Percentiles rank a stretch among this genome's conserved stretches.
Conservation (phyloP, 2,888 invertebrate species). For the Tribolium freemani region DNA sequence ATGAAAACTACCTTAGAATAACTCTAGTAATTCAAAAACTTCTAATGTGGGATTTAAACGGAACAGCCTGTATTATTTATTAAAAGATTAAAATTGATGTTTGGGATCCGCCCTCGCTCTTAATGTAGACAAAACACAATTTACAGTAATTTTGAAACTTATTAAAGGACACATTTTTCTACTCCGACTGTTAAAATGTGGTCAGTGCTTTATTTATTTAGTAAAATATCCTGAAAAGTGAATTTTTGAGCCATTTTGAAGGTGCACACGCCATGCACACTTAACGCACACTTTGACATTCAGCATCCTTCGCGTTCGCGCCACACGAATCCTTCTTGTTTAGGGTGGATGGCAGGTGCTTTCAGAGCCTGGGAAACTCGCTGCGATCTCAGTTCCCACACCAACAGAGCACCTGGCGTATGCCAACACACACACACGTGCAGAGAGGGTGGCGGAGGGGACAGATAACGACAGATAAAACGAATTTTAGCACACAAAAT, state of each 20-base stretch:
- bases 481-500: background rate
- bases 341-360: constrained; percentile 54
- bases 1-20: too few relatives aligned
- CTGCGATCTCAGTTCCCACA: constrained; percentile 62
- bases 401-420: constrained; percentile 61
- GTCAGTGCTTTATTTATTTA: too few relatives aligned
- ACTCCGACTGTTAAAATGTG: too few relatives aligned
- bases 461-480: constrained; percentile 2
- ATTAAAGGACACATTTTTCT: too few relatives aligned
- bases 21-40: too few relatives aligned
- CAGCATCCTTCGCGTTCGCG: constrained; percentile 39
- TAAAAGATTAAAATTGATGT: too few relatives aligned
- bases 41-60: too few relatives aligned
- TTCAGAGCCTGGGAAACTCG: constrained; percentile 62
- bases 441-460: constrained; percentile 47
- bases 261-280: background rate
- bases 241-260: background rate
- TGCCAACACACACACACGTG: constrained; percentile 48
- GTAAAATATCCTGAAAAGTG: too few relatives aligned
- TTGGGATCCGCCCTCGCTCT: too few relatives aligned
- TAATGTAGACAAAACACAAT: too few relatives aligned
- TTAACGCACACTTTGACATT: constrained; percentile 2
- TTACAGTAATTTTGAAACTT: too few relatives aligned
- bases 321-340: constrained; percentile 23
- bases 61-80: too few relatives aligned